Conservation (phyloP, 2,888 invertebrate species). For the Ectobius pallidus region DNA sequence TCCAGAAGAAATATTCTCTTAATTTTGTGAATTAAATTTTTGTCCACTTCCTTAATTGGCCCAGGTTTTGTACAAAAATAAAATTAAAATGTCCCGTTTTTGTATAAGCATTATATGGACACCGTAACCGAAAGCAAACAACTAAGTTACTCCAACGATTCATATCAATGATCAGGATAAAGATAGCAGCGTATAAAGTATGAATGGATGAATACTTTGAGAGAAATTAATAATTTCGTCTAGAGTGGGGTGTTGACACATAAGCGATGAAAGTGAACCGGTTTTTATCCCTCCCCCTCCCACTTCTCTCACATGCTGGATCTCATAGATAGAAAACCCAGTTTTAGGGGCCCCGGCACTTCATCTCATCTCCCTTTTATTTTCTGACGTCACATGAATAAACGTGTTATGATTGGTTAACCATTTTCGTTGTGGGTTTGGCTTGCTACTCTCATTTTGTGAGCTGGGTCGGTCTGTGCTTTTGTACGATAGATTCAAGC, state of each 20-base stretch:
- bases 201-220: too few species aligned
- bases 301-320: neutral
- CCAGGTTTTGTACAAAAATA: too few species aligned
- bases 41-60: too few species aligned
- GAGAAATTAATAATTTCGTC: neutral
- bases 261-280: neutral
- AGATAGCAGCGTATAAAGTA: too few species aligned
- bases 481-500: neutral
- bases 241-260: neutral
- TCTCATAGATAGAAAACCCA: neutral
- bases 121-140: too few species aligned
- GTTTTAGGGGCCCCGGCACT: neutral
- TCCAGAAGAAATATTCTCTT: too few species aligned
- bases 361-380: constrained; percentile 1
- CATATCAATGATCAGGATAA: too few species aligned
- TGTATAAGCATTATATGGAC: too few species aligned
- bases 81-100: too few species aligned
- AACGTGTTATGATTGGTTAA: constrained; percentile 31
- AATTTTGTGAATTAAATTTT: too few species aligned
- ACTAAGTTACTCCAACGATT: too few species aligned
- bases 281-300: neutral
- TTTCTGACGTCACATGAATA: constrained; percentile 16
- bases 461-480: constrained; percentile 17
- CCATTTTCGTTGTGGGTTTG: constrained; percentile 31
- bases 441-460: constrained; percentile 26